Percentiles rank a stretch among this genome's conserved stretches.
phyloP scores from a whole-genome alignment of 2,888 invertebrate species.

The Xestia sexstrigata region DNA sequence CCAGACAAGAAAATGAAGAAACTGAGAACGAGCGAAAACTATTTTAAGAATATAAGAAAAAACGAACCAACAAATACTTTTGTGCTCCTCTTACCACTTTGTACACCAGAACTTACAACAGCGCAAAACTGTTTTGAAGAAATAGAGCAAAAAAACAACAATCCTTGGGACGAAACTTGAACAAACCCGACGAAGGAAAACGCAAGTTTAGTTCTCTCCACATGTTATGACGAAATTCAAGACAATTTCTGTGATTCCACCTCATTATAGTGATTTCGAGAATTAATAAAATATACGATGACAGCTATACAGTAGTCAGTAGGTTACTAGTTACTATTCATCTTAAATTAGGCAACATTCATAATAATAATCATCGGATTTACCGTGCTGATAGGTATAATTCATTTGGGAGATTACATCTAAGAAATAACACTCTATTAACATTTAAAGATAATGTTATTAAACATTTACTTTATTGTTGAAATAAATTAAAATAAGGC shows the following conservation, averaged over 20 bases:
- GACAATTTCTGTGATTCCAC: conserved; percentile 68
- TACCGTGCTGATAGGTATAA: conserved; percentile 10
- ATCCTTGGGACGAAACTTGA: conserved; percentile 31
- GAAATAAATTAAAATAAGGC: conserved; percentile 26
- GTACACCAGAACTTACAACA: conserved; percentile 27
- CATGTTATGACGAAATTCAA: conserved; percentile 67
- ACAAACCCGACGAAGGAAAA: conserved; percentile 48
- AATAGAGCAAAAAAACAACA: conserved; percentile 32
- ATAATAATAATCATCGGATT: conserved; percentile 36
- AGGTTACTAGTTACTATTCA: conserved; percentile 38
- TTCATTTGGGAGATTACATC: conserved; percentile 40
- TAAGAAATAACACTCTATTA: conserved; percentile 35
- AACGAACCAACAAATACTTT: conserved; percentile 14
- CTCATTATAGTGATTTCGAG: conserved; percentile 60
- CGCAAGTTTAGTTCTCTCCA: conserved; percentile 55
- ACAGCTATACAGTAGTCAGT: conserved; percentile 48
- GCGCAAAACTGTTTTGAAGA: conserved; percentile 33
- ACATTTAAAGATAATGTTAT: conserved; percentile 36
- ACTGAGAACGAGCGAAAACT: neutral
- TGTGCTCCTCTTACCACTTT: conserved; percentile 14
- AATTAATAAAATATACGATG: conserved; percentile 60
- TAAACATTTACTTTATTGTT: conserved; percentile 13
- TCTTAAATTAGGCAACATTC: conserved; percentile 45
- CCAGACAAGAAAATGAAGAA: neutral
- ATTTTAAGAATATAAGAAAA: conserved; percentile 7